Evolutionary conservation across 2,888 invertebrate genomes (phyloP), one percentile per base, ranked within the genome.

Genomic region (Hoplodrina ambigua): DNA sequence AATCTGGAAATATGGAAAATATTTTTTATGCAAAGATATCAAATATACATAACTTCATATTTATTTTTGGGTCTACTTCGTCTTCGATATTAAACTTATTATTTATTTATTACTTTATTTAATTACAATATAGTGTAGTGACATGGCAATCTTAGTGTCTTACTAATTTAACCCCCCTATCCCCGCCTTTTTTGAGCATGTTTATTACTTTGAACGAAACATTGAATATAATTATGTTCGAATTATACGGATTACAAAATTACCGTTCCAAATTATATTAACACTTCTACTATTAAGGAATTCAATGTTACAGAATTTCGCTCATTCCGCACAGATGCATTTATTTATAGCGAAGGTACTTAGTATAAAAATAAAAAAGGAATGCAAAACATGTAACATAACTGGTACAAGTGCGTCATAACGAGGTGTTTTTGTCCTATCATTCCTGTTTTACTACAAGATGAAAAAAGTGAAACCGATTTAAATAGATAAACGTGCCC

Each of bases 1-100:
- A 88, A 76, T 94, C 97, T 97, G 91, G 61, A 94, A 92, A 53
- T 0, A 49, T 19, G 52, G 19, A 49, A 49, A 65, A 33, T 54
- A 33, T 30, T 13, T 44, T 41, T 17, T 25, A 6, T 49, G 6
- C n/a, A 25, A 25, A 25, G 2, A 25, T 25, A 25, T 25, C 2
- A 25, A 25, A 25, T 25, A n/a, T n/a, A n/a, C n/a, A n/a, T n/a
- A n/a, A n/a, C n/a, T n/a, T n/a, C 13, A 44, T 1, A 1, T 44
- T 11, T 7, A 44, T 33, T 33, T 33, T 33, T 6, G 33, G 7
- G 33, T 33, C 33, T 7, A 33, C 33, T 3, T 33, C 7, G 33
- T 33, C 33, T 33, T 33, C 7, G 7, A 33, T 1, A 33, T 33
- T 33, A 33, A 41, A 41, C 41, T n/a, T n/a, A 25, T 25, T 25